Base-by-base conservation (phyloP, 2,797 vertebrate genomes). In the Melanotaenia maccullochi region DNA sequence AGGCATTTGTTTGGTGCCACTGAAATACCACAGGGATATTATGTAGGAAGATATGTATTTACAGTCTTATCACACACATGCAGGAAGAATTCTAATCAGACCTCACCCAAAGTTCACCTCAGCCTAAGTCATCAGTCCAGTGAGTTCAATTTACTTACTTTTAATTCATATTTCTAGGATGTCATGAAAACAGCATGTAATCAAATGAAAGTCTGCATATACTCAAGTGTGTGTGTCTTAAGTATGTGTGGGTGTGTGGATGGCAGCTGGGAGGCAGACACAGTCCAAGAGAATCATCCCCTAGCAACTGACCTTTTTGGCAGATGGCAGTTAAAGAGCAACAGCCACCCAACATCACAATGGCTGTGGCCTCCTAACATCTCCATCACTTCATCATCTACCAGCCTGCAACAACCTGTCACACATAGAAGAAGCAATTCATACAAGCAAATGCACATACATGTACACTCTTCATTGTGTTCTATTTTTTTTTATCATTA, bases 221-320 rank as follows among this genome's bases (percentile, higher is more conserved):
- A 72, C 64, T 61, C 61, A 59, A 71, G 47, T 65, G 78, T 82
- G 81, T 73, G 77, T 84, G 81, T 84, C 73, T n/a, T 79, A 78
- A 51, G 73, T 65, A 73, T 78, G 83, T 78, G 88, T 86, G 82
- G 51, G 82, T 86, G 81, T 87, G 92, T 65, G 80, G 77, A 93
- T 90, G 87, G 92, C 94, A 95, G 95, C 94, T 95, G 94, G 92
- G 93, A 94, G 91, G 93, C 94, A 95, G 93, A 93, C 92, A 84
- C 76, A 82, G 92, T 93, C 88, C 92, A 91, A 89, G 88, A 94
- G 91, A 93, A 90, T 81, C 86, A 76, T 93, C 89, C 90, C 93
- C 90, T 93, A 92, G 92, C 92, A 91, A 91, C 92, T 94, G 93
- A 93, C 94, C 94, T 93, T 93, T 92, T 92, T 80, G 93, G 93